Evolutionary conservation across 2,888 invertebrate species (phyloP).

Genomic region (Phlogophora meticulosa): DNA sequence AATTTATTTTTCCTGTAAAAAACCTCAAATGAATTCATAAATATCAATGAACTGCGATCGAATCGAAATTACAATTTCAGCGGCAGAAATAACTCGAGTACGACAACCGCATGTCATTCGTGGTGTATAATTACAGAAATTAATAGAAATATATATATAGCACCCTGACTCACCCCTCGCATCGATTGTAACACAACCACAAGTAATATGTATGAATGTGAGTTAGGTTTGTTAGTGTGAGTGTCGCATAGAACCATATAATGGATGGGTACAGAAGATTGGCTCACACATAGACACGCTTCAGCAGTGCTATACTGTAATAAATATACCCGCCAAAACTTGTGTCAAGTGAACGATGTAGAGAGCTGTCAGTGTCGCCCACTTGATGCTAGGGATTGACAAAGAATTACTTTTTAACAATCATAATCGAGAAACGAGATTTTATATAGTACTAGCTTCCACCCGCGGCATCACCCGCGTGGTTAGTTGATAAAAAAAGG

Average conservation of each 20-base stretch:
- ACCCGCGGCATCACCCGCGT: too few relatives aligned
- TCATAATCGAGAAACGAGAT: too few relatives aligned
- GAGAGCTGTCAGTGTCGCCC: too few relatives aligned
- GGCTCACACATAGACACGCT: not conserved
- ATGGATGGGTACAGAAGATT: constrained; percentile 2
- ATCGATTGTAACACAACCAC: constrained; percentile 6
- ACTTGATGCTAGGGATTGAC: too few relatives aligned
- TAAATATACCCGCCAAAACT: too few relatives aligned
- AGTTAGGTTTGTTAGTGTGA: not conserved
- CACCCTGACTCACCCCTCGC: constrained; percentile 52
- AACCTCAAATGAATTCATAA: not conserved
- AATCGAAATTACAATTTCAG: constrained; percentile 10
- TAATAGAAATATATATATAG: not conserved
- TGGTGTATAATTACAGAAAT: constrained; percentile 34
- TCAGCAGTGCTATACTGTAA: too few relatives aligned
- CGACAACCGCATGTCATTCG: not conserved
- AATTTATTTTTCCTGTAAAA: not conserved
- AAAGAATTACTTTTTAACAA: too few relatives aligned
- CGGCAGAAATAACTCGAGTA: constrained; percentile 9
- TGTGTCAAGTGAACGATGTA: too few relatives aligned
- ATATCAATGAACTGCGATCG: constrained; percentile 1
- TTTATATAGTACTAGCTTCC: too few relatives aligned
- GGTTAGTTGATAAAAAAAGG: too few relatives aligned
- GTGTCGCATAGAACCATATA: not conserved
- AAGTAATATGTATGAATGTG: not conserved